Evolutionary conservation across 2,113 vertebrate species (phyloP), one percentile per base, ranked within the genome.

Genomic region (Oophaga pumilio): DNA sequence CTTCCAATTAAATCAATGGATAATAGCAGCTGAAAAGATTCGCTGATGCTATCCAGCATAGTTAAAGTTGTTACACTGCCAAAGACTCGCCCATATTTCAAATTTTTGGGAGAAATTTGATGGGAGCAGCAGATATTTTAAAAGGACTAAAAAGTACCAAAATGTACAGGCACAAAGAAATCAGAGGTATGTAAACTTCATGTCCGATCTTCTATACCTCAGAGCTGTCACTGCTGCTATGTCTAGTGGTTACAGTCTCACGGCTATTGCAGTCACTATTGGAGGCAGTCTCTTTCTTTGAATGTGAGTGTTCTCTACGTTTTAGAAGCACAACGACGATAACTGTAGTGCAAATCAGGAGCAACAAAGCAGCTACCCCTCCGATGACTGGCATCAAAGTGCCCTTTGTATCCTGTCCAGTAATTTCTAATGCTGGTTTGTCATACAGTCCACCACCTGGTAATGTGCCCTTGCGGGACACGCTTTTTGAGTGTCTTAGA

Each of bases 221-320:
- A 0, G 94, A 96, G 89, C 92, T 95, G 91, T 94, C 93, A 18
- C 90, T 80, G 50, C 86, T 89, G 86, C 89, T 57, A 2, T 90
- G 89, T 50, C 89, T 89, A 60, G 89, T 89, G 59, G 91, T 88
- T 10, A 76, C 15, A 1, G 92, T 84, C 56, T 92, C 84, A 2
- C 88, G 92, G 90, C 91, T 94, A 91, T 89, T 71, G 43, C 85
- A 74, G 71, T 62, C 85, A 85, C 91, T 91, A 20, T 64, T 18
- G 8, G 9, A 93, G 49, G 1, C 92, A 87, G 52, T 90, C 89
- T 89, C 93, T 89, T 92, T 94, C 92, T 89, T 91, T 15, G 49
- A 91, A 50, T 83, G 14, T 6, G 73, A 28, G 6, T 0, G 90
- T 82, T 87, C 90, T 87, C 93, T 93, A 78, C 84, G 89, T 82